phyloP scores from a whole-genome alignment of 2,888 invertebrate genomes.

The Euzetes globulus region DNA sequence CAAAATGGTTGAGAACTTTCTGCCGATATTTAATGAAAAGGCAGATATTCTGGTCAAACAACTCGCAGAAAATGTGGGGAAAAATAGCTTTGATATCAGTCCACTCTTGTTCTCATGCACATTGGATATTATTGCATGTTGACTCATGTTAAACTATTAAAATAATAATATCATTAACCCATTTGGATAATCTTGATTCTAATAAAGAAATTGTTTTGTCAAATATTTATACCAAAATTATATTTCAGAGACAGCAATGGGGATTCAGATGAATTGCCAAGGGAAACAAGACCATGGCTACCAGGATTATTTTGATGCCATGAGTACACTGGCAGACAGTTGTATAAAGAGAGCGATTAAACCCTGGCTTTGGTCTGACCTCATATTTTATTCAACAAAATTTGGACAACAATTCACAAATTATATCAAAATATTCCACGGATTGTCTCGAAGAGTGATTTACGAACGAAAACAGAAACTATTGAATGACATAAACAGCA shows the following conservation, averaged over 20 bases:
- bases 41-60: constrained; percentile 38
- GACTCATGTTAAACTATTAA: not conserved
- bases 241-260: not conserved
- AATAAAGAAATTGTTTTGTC: no score
- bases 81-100: constrained; percentile 24
- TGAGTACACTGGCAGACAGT: not conserved
- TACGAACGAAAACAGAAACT: constrained; percentile 16
- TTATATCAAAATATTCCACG: constrained; percentile 15
- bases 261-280: not conserved
- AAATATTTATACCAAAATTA: no score
- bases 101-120: constrained; percentile 41
- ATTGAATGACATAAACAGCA: not conserved
- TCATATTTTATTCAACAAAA: not conserved
- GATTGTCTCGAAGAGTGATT: constrained; percentile 21
- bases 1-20: constrained; percentile 40
- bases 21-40: constrained; percentile 41
- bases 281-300: not conserved
- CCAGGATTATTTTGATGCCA: not conserved
- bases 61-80: constrained; percentile 1
- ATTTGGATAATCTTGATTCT: no score
- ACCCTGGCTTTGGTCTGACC: constrained; percentile 20
- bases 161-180: not conserved
- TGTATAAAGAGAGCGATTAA: not conserved
- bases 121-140: constrained; percentile 39
- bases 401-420: not conserved